Base-by-base conservation (phyloP, 2,797 vertebrate genomes). In the Diplodus sargus region DNA sequence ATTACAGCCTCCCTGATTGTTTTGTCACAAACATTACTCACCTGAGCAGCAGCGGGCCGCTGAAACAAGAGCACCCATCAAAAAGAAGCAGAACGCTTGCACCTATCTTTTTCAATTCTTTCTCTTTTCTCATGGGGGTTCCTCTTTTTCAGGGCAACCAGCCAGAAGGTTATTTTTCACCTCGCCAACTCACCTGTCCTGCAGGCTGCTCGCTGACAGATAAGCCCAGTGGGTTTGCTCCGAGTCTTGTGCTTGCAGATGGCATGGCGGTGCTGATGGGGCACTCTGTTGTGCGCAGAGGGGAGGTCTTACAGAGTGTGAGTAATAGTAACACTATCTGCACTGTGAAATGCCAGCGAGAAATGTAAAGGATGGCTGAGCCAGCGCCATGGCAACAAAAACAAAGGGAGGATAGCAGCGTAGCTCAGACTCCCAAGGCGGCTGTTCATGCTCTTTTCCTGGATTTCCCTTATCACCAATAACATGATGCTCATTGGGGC, bases 351-450 rank as follows among this genome's bases (percentile, higher is more conserved):
- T 85, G 84, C 81, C 73, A 62, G 39, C 56, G 42, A 87, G 66
- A 81, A 79, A 85, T 66, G 57, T 69, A 71, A 83, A 70, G 81
- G 85, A 78, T 71, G 80, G 79, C 82, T 82, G 76, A 89, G 67
- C 77, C 71, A 78, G 78, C 28, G 34, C 90, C 91, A 93, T 93
- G 87, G 90, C 87, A 92, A 92, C 90, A 62, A 85, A 90, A 91
- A 92, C 78, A 90, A 90, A 89, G 81, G 68, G 66, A 70, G 85
- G 34, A 6, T 34, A 34, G 70, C 60, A 74, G 70, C 62, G 25
- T 70, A 47, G 82, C 77, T 71, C 42, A 83, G 82, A 80, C 79
- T 91, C 91, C 88, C 60, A 63, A 57, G 79, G 85, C 60, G 15
- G 79, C 76, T 78, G 78, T 79, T 86, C 76, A 52, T 83, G 82